Evolutionary conservation across 2,797 vertebrate genomes (phyloP).

Genomic region (Spondyliosoma cantharus): DNA sequence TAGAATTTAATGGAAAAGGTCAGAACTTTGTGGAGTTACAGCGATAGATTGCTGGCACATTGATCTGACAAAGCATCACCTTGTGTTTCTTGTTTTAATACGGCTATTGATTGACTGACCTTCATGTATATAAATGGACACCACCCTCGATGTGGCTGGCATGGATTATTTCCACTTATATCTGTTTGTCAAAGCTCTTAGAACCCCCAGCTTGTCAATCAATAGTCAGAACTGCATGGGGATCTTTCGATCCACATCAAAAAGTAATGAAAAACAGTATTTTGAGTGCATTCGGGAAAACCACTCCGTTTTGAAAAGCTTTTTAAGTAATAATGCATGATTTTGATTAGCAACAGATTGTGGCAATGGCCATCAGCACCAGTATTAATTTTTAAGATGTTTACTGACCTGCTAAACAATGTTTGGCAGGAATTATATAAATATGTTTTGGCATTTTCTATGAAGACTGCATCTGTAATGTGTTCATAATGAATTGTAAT

Average conservation of each 20-base stretch:
- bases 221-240: constrained; percentile 79
- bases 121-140: constrained; percentile 86
- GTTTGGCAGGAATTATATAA: neutral
- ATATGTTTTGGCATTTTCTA: neutral
- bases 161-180: constrained; percentile 84
- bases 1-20: constrained; percentile 72
- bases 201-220: constrained; percentile 78
- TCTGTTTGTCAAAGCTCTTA: constrained; percentile 80
- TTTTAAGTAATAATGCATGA: constrained; percentile 4
- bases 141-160: constrained; percentile 73
- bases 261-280: constrained; percentile 72
- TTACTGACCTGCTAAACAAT: constrained; percentile 6
- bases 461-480: no score
- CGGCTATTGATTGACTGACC: constrained; percentile 83
- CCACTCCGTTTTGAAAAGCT: neutral
- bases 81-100: constrained; percentile 86
- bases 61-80: constrained; percentile 82
- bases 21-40: constrained; percentile 65
- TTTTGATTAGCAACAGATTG: neutral
- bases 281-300: constrained; percentile 6
- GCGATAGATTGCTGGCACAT: constrained; percentile 77
- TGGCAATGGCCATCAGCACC: neutral
- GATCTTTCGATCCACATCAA: constrained; percentile 75
- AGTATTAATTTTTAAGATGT: neutral
- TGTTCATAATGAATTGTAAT: no score